Evolutionary conservation across 2,888 invertebrate genomes (phyloP).

Genomic region (Amaurobius ferox): DNA sequence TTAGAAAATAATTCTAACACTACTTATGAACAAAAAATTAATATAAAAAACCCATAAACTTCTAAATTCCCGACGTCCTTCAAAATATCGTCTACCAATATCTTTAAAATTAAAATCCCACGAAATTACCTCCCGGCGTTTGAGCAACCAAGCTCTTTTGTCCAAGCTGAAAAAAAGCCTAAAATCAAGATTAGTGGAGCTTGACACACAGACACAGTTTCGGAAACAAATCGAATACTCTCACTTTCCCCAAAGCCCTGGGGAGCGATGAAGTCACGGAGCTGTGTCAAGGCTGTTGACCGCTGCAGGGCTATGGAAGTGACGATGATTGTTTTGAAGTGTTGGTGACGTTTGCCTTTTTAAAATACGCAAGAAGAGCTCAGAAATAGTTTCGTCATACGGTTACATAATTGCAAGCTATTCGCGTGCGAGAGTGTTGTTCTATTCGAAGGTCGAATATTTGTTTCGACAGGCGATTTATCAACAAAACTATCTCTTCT

Average conservation of each 20-base stretch:
- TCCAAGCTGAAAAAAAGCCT: neutral
- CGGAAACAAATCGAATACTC: conserved; percentile 1
- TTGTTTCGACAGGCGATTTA: neutral
- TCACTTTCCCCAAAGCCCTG: conserved; percentile 5
- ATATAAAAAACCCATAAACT: too few species aligned
- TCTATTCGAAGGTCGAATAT: neutral
- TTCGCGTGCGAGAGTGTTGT: neutral
- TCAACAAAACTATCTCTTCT: too few species aligned
- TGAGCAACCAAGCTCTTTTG: neutral
- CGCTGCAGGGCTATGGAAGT: conserved; percentile 1
- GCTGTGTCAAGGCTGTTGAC: conserved; percentile 11
- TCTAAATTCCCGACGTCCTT: too few species aligned
- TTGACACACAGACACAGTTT: conserved; percentile 64
- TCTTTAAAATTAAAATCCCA: too few species aligned
- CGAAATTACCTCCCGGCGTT: neutral
- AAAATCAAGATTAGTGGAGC: conserved; percentile 43
- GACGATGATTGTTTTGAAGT: neutral
- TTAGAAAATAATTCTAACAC: too few species aligned
- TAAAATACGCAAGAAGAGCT: neutral
- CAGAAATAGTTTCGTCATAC: neutral
- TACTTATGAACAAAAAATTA: too few species aligned
- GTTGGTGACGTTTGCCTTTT: neutral
- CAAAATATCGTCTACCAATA: too few species aligned
- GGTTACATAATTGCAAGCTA: neutral
- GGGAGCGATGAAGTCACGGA: conserved; percentile 3